A percentile compares a stretch with the other conserved stretches of the same genome.
phyloP scores from a whole-genome alignment of 2,113 vertebrate genomes.

The Boulengeromyrus knoepffleri region DNA sequence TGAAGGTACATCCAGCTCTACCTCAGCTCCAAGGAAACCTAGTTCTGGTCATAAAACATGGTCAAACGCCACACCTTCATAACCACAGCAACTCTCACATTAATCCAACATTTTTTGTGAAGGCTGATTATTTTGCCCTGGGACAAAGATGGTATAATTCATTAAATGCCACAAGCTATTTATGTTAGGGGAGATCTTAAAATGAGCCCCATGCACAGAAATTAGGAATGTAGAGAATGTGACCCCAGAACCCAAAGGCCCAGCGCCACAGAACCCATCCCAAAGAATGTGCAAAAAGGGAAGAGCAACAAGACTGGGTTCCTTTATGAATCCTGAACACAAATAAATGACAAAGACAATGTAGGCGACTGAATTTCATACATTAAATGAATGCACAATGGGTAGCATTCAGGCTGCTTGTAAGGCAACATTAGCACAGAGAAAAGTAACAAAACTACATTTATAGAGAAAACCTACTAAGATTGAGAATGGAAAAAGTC shows the following conservation, averaged over 20 bases:
- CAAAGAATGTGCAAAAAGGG: not conserved
- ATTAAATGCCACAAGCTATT: not conserved
- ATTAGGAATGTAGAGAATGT: not conserved
- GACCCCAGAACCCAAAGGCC: not conserved
- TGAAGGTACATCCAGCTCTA: not conserved
- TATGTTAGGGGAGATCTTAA: not conserved
- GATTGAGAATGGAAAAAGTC: not conserved
- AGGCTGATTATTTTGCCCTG: not conserved
- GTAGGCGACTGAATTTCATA: not conserved
- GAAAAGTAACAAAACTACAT: not conserved
- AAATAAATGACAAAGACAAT: not conserved
- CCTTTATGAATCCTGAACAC: not conserved
- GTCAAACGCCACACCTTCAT: not conserved
- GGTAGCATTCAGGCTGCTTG: not conserved
- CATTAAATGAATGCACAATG: not conserved
- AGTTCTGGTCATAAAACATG: not conserved
- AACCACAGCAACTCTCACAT: not conserved
- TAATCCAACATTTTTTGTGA: not conserved
- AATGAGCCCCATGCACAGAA: not conserved
- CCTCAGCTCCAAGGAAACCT: not conserved
- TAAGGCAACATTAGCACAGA: not conserved
- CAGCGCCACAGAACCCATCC: not conserved
- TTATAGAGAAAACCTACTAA: not conserved
- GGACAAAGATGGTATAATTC: not conserved
- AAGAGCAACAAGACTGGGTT: not conserved